Conservation (phyloP, 2,797 vertebrate species). For the Acomys russatus region DNA sequence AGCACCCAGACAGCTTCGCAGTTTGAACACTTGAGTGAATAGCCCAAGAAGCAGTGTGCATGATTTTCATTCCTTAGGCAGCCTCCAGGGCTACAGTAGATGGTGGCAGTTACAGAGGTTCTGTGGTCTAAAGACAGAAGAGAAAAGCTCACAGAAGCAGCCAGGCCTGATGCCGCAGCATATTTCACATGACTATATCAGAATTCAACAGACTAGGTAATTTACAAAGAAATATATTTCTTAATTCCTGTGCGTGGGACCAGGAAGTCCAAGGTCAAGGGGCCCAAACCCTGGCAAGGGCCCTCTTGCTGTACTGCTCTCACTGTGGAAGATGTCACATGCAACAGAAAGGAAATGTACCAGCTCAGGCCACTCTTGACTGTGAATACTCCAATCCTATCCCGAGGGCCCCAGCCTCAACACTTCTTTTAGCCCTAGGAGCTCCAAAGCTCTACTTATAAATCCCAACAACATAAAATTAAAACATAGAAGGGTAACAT, state of each 20-base stretch:
- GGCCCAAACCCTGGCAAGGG: background rate
- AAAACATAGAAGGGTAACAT: background rate
- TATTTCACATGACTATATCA: background rate
- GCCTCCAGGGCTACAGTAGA: background rate
- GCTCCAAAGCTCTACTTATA: background rate
- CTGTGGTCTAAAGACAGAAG: background rate
- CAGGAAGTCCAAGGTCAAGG: background rate
- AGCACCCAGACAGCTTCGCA: background rate
- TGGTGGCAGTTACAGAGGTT: background rate
- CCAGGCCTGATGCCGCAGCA: background rate
- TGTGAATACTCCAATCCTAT: background rate
- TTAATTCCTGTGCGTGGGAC: background rate
- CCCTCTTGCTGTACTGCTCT: background rate
- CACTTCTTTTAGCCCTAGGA: background rate
- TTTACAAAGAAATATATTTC: background rate
- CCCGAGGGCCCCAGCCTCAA: background rate
- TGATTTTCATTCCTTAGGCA: accelerated
- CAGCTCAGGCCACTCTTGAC: background rate
- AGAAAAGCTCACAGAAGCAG: background rate
- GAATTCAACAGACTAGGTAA: background rate
- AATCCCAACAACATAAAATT: background rate
- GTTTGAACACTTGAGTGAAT: background rate
- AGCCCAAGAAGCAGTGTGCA: background rate
- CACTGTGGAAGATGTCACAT: background rate
- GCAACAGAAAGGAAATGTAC: background rate